A percentile compares a stretch with the other conserved stretches of the same genome.
Evolutionary conservation across 2,888 invertebrate species (phyloP).

Genomic region (Acleris cristana): DNA sequence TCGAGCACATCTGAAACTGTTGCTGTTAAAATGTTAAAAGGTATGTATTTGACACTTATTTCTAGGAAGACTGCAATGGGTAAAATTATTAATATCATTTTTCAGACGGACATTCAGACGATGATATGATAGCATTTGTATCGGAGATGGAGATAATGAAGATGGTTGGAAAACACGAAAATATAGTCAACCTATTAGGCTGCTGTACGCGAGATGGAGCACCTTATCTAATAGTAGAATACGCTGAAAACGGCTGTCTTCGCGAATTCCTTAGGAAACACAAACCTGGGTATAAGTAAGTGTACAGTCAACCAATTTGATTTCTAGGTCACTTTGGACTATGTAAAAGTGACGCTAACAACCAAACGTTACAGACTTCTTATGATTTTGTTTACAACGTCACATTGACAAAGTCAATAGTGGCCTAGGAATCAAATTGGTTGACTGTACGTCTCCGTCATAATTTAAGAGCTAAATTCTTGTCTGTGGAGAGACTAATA

Average conservation of each 20-base stretch:
- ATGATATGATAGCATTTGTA: conserved; percentile 97
- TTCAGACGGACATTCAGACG: conserved; percentile 96
- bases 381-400: no score
- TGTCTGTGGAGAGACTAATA: no score
- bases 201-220: conserved; percentile 98
- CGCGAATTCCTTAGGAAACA: conserved; percentile 96
- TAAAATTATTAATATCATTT: conserved; percentile 23
- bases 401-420: no score
- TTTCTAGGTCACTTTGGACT: no score
- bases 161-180: conserved; percentile 97
- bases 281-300: conserved; percentile 77
- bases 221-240: conserved; percentile 94
- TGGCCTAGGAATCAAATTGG: no score
- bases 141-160: conserved; percentile 99
- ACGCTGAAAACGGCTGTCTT: conserved; percentile 95
- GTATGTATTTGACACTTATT: conserved; percentile 63
- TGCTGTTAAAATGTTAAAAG: conserved; percentile 99
- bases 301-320: no score
- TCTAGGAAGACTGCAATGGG: no score
- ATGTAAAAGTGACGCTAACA: no score
- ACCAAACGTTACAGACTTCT: no score
- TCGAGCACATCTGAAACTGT: conserved; percentile 90
- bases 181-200: conserved; percentile 97
- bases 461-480: no score
- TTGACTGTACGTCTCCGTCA: no score